phyloP scores from a whole-genome alignment of 2,888 invertebrate species.

The Pterostichus madidus region DNA sequence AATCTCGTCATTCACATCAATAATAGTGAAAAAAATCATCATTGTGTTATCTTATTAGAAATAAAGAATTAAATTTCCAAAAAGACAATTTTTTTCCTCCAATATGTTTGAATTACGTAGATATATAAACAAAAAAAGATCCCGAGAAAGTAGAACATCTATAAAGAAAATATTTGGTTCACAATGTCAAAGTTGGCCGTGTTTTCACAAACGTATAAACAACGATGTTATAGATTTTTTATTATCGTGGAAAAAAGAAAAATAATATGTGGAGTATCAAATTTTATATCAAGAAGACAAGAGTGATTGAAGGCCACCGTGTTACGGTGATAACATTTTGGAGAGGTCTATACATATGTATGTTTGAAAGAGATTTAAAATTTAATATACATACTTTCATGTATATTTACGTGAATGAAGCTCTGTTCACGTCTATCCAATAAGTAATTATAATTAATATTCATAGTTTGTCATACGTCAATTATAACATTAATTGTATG shows the following conservation, averaged over 20 bases:
- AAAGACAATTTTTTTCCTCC: no score
- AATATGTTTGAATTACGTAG: no score
- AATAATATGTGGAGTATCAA: slow-evolving; percentile 23
- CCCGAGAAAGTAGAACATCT: neutral
- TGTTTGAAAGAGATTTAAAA: neutral
- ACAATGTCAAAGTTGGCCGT: slow-evolving; percentile 6
- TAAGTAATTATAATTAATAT: no score
- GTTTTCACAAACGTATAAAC: neutral
- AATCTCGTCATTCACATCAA: no score
- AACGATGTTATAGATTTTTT: slow-evolving; percentile 35
- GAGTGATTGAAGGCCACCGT: neutral
- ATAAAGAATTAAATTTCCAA: no score
- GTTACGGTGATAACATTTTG: slow-evolving; percentile 18
- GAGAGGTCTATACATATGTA: neutral
- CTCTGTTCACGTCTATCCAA: no score
- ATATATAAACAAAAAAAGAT: neutral
- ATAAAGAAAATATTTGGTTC: slow-evolving; percentile 41
- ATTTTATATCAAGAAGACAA: slow-evolving; percentile 15
- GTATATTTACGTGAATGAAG: no score
- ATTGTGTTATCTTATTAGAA: no score
- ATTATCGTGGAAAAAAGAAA: slow-evolving; percentile 36
- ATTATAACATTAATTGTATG: no score
- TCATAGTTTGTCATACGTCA: no score
- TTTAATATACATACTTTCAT: no score
- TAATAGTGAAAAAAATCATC: no score